Conservation (phyloP, 2,888 invertebrate genomes). For the Pseudeuparius sepicola region DNA sequence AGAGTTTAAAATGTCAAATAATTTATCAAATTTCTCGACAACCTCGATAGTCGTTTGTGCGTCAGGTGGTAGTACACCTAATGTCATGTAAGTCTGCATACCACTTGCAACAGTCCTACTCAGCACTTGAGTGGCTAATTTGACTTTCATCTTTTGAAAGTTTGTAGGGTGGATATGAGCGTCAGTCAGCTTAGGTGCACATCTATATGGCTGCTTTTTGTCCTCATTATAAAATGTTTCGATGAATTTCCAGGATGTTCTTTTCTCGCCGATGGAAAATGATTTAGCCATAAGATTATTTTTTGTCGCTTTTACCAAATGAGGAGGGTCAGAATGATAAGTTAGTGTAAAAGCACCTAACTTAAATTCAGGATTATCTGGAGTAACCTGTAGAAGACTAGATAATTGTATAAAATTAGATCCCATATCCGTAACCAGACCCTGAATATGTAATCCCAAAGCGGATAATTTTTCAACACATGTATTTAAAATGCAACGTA, state of each 20-base stretch:
- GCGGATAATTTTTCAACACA: constrained; percentile 12
- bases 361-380: constrained; percentile 15
- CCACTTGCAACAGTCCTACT: constrained; percentile 14
- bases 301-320: constrained; percentile 21
- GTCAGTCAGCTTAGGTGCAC: constrained; percentile 20
- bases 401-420: constrained; percentile 14
- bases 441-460: constrained; percentile 9
- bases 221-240: constrained; percentile 10
- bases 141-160: constrained; percentile 24
- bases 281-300: constrained; percentile 18
- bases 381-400: constrained; percentile 12
- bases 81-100: constrained; percentile 13
- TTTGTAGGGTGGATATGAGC: constrained; percentile 18
- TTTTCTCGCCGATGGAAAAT: constrained; percentile 16
- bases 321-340: constrained; percentile 19
- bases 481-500: constrained; percentile 9
- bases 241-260: constrained; percentile 19
- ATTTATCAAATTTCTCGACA: constrained; percentile 13
- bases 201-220: constrained; percentile 9
- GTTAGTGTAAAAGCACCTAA: constrained; percentile 2
- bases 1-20: constrained; percentile 16
- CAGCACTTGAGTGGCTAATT: constrained; percentile 16
- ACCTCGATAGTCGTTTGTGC: constrained; percentile 13
- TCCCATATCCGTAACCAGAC: constrained; percentile 14
- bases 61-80: constrained; percentile 12